A percentile compares a stretch with the other conserved stretches of the same genome.
Evolutionary conservation across 2,797 vertebrate genomes (phyloP).

Genomic region (Mionectes olivaceus): DNA sequence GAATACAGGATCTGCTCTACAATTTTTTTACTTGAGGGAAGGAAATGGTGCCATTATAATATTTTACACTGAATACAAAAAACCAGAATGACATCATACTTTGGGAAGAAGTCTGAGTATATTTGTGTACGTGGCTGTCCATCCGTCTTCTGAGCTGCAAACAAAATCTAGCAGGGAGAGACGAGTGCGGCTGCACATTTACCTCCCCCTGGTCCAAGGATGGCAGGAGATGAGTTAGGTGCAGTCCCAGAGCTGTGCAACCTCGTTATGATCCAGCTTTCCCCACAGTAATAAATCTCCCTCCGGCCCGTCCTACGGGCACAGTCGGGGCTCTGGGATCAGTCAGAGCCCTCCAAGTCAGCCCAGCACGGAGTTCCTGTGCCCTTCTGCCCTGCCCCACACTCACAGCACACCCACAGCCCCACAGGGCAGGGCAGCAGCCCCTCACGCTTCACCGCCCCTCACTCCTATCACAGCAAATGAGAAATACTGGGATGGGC

Average conservation of each 20-base stretch:
- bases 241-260: not conserved
- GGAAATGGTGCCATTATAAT: not conserved
- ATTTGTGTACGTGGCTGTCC: not conserved
- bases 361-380: not conserved
- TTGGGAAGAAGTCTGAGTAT: not conserved
- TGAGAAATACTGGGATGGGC: not conserved
- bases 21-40: conserved; percentile 20
- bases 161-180: not conserved
- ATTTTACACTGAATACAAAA: not conserved
- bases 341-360: not conserved
- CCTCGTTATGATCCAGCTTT: not conserved
- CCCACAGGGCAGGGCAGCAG: not conserved
- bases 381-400: not conserved
- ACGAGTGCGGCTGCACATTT: not conserved
- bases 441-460: not conserved
- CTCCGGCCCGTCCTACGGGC: accelerated
- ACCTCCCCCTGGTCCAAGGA: accelerated
- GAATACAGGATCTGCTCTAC: conserved; percentile 2
- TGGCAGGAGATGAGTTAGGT: not conserved
- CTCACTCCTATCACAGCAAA: not conserved
- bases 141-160: conserved; percentile 7
- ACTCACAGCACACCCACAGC: accelerated
- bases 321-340: not conserved
- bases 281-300: not conserved
- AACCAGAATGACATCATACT: not conserved